Evolutionary conservation across 2,797 vertebrate genomes (phyloP), one percentile per base, ranked within the genome.

Genomic region (Cyprinella venusta): DNA sequence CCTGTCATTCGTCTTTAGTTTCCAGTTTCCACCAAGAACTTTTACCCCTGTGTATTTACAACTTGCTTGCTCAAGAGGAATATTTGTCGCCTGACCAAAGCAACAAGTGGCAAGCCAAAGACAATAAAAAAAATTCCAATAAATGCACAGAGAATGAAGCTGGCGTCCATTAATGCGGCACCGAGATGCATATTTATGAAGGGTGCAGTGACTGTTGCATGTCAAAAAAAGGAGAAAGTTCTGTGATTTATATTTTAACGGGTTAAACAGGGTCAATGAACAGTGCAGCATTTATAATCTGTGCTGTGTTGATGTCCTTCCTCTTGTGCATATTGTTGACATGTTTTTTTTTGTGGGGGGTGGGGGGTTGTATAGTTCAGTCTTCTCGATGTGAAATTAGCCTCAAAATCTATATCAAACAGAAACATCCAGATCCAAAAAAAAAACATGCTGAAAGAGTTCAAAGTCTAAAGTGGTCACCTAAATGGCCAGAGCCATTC

Each of bases 21-120:
- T 82, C 63, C 63, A 56, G 61, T 68, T 72, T 82, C 63, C 63
- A 56, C 12, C 24, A 67, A 68, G 12, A 36, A 76, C 71, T 82
- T 82, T 52, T 48, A 75, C 45, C 48, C 61, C 15, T 15, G 33
- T n/a, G 36, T 30, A 68, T 75, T 82, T 42, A 76, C 26, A 40
- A 69, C 74, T 61, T 76, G 48, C 36, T 82, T 76, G 64, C 75
- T 82, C 48, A 59, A 59, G 38, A 10, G 50, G 26, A 59, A 82
- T 69, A 82, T 82, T 76, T 82, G 12, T 67, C 48, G 0, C 26
- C 63, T 12, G 59, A 63, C 56, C 50, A 69, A 76, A 69, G 21
- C 48, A 69, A 61, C 80, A 81, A 45, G 26, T n/a, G 15, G 21
- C 21, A 50, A 72, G 24, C 12, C 24, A 24, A 61, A 80, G 38